Conservation (phyloP, 2,888 invertebrate genomes). For the Ganaspis brasiliensis region DNA sequence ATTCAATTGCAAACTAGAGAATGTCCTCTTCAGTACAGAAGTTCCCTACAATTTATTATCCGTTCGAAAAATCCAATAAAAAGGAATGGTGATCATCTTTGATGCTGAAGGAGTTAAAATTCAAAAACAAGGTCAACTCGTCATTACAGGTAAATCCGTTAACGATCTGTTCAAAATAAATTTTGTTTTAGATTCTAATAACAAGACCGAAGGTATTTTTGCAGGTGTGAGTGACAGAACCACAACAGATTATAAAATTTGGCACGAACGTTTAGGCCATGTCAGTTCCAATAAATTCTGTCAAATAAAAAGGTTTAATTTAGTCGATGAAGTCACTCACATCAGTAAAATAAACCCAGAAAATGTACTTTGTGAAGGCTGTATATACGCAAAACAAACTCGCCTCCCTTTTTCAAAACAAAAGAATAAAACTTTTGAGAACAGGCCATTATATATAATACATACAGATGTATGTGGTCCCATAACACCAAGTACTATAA, state of each 20-base stretch:
- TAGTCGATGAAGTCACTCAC: not conserved
- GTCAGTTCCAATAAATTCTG: conserved; percentile 45
- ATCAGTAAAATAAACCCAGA: conserved; percentile 42
- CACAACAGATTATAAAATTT: not conserved
- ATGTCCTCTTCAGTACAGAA: conserved; percentile 70
- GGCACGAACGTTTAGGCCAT: conserved; percentile 46
- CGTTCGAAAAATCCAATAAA: conserved; percentile 65
- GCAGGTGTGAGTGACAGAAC: not conserved
- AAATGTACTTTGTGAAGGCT: conserved; percentile 44
- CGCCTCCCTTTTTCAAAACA: conserved; percentile 39
- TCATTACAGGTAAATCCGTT: conserved; percentile 64
- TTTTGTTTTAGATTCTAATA: not conserved
- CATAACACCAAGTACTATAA: conserved; percentile 49
- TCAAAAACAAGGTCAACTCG: conserved; percentile 56
- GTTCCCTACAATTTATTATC: conserved; percentile 71
- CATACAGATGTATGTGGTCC: conserved; percentile 56
- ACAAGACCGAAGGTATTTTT: too few species aligned
- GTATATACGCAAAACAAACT: conserved; percentile 44
- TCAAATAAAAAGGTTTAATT: conserved; percentile 40
- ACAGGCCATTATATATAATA: conserved; percentile 49
- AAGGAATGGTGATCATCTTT: conserved; percentile 69
- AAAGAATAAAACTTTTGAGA: conserved; percentile 41
- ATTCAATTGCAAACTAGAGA: conserved; percentile 54
- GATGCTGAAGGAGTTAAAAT: conserved; percentile 65
- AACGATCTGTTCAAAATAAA: conserved; percentile 54